These are phyloP conservation scores for Nothobranchius furzeri DNA, from an alignment of 2,113 vertebrate species.

Conservation along the genomic window DNA sequence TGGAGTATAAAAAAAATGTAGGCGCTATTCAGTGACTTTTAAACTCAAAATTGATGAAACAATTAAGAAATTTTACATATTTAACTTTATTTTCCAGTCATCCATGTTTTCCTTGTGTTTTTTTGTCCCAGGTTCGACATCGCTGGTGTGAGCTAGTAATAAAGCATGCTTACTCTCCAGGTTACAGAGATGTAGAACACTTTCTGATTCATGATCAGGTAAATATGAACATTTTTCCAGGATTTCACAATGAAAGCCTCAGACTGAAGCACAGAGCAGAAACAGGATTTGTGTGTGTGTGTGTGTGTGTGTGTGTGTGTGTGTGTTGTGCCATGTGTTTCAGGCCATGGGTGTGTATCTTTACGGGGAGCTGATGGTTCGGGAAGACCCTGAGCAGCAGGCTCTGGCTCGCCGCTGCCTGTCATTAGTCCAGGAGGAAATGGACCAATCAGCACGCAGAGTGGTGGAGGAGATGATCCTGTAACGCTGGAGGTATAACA, in stretches of 20 bases:
- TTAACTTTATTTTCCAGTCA: neutral
- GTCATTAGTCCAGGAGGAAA: conserved; percentile 80
- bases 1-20: neutral
- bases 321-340: conserved; percentile 18
- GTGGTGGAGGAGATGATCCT: conserved; percentile 95
- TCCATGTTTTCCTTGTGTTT: neutral
- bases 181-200: conserved; percentile 84
- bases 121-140: conserved; percentile 85
- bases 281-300: neutral
- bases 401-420: conserved; percentile 87
- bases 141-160: conserved; percentile 95
- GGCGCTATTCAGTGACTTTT: too few species aligned
- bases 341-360: conserved; percentile 98
- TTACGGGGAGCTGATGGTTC: conserved; percentile 96
- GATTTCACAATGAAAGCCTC: neutral
- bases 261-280: neutral
- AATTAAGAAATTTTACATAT: too few species aligned
- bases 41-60: too few species aligned
- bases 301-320: conserved; percentile 18
- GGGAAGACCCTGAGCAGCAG: conserved; percentile 89
- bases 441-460: conserved; percentile 85
- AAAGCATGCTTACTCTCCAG: conserved; percentile 82
- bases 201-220: conserved; percentile 93
- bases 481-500: conserved; percentile 76
- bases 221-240: conserved; percentile 6